Conservation (phyloP, 2,113 vertebrate species). For the Typhlomys cinereus region DNA sequence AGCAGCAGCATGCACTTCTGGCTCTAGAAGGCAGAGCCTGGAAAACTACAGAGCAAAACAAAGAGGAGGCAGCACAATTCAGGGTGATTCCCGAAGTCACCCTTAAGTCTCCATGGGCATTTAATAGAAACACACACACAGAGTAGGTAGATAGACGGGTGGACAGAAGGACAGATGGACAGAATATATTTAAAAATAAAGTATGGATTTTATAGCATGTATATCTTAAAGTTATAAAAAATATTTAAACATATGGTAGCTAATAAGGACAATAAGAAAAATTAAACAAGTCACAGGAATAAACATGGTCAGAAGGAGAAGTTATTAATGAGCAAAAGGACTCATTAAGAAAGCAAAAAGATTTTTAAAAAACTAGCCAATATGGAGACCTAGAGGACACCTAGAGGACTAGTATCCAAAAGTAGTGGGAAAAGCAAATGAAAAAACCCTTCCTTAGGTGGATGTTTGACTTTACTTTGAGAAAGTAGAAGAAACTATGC, state of each 20-base stretch:
- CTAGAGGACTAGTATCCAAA: neutral
- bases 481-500: neutral
- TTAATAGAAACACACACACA: too few species aligned
- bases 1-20: too few species aligned
- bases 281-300: neutral
- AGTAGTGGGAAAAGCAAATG: slow-evolving; percentile 25
- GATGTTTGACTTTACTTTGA: neutral
- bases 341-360: neutral
- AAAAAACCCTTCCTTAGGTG: neutral
- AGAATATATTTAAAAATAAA: too few species aligned
- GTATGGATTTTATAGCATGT: neutral
- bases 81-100: too few species aligned
- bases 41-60: too few species aligned
- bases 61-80: too few species aligned
- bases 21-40: too few species aligned
- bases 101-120: too few species aligned
- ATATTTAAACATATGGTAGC: neutral
- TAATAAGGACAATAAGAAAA: slow-evolving; percentile 11
- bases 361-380: neutral
- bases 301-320: neutral
- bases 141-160: too few species aligned
- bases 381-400: neutral
- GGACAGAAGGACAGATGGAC: too few species aligned
- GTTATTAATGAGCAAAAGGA: slow-evolving; percentile 11
- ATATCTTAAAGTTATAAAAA: neutral